A percentile compares a stretch with the other conserved stretches of the same genome.
phyloP scores from a whole-genome alignment of 2,113 vertebrate genomes.

The Rattus rattus region DNA sequence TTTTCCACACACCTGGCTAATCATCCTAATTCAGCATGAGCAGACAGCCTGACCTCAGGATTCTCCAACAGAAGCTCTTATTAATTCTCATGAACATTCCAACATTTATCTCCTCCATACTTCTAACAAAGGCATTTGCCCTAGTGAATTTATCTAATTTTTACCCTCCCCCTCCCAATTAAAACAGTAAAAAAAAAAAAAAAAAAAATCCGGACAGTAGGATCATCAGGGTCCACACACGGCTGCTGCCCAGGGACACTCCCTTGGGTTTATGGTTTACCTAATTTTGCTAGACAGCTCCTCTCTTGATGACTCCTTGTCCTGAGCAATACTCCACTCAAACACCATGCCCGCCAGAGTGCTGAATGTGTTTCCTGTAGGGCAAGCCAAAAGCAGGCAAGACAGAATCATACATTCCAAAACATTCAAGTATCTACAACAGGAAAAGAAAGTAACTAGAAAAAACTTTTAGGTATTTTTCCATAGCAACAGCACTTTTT shows the following conservation, averaged over 20 bases:
- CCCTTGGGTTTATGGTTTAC: slow-evolving; percentile 67
- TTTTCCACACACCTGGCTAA: neutral
- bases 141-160: neutral
- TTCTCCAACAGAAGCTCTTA: neutral
- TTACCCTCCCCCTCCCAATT: neutral
- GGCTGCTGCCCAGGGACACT: neutral
- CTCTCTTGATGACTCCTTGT: slow-evolving; percentile 76
- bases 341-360: slow-evolving; percentile 85
- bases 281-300: slow-evolving; percentile 83
- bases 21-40: neutral
- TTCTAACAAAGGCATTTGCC: slow-evolving; percentile 36
- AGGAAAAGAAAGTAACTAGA: slow-evolving; percentile 43
- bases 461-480: slow-evolving; percentile 11
- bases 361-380: slow-evolving; percentile 87
- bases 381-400: slow-evolving; percentile 63
- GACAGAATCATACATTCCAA: slow-evolving; percentile 43
- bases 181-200: neutral
- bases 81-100: neutral
- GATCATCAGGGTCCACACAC: neutral
- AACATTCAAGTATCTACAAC: slow-evolving; percentile 31
- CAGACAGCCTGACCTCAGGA: neutral
- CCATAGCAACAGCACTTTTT: slow-evolving; percentile 28
- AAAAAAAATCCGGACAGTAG: neutral
- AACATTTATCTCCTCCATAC: neutral
- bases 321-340: slow-evolving; percentile 82